Evolutionary conservation across 2,888 invertebrate species (phyloP).

Genomic region (Eupithecia vulgata): DNA sequence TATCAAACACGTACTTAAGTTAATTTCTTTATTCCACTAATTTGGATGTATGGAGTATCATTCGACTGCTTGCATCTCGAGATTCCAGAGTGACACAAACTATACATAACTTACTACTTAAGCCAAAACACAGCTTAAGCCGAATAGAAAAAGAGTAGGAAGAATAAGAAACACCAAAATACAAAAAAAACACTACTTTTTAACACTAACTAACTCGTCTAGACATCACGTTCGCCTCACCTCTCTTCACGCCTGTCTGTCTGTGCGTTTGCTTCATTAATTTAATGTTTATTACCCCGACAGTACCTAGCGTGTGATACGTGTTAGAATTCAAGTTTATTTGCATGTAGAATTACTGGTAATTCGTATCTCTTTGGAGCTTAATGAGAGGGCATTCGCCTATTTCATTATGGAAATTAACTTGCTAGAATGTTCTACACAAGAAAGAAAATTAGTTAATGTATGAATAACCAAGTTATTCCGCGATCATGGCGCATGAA

Average conservation of each 20-base stretch:
- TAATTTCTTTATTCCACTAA: background rate
- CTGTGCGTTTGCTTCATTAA: background rate
- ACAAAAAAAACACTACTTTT: background rate
- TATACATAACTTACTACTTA: no score
- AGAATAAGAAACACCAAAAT: background rate
- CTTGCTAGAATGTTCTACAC: no score
- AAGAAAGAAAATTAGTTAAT: background rate
- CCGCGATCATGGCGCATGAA: no score
- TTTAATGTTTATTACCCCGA: constrained; percentile 18
- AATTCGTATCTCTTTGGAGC: constrained; percentile 34
- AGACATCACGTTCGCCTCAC: background rate
- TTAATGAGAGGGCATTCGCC: constrained; percentile 28
- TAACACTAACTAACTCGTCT: background rate
- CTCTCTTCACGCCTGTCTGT: background rate
- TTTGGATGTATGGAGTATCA: background rate
- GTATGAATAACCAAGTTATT: no score
- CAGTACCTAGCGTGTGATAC: constrained; percentile 30
- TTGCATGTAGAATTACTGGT: constrained; percentile 40
- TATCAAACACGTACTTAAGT: no score
- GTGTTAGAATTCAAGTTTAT: constrained; percentile 40
- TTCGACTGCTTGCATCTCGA: no score
- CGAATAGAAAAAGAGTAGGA: background rate
- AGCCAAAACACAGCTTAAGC: background rate
- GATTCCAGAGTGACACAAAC: no score
- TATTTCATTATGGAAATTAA: background rate